Base-by-base conservation (phyloP, 2,113 vertebrate species). In the Onychostoma macrolepis region DNA sequence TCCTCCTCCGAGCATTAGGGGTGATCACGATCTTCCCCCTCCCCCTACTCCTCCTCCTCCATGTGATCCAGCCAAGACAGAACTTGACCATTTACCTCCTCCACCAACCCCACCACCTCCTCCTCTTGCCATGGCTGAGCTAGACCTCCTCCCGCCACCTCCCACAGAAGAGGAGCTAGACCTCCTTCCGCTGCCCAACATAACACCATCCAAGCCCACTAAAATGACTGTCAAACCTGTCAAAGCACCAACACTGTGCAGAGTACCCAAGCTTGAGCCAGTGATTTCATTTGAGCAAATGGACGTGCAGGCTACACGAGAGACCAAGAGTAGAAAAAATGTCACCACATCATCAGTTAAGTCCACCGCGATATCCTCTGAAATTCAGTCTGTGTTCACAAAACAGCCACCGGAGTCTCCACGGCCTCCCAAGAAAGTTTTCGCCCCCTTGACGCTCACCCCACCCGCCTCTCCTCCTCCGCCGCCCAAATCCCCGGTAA, bases 1-100 rank as follows among this genome's bases (percentile, higher is more conserved):
- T 53, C 76, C 81, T 69, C 87, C 90, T 50, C 86, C 91, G 48
- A 50, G 90, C 84, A 89, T 91, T 36, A 92, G 86, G 45, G 78
- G 85, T 77, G 96, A 97, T 36, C 78, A 81, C 67, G 96, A 97
- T 72, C 92, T 93, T 89, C 95, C 94, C 89, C 94, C 94, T 87
- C 94, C 94, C 65, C 94, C 92, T 83, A 95, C 95, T 87, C 96
- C 93, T 84, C 94, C 96, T 80, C 88, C 96, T 80, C 88, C 93
- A 84, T 67, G 48, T 48, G 90, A 91, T 65, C 43, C 75, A 26
- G 89, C 91, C 83, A 94, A 90, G 87, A 69, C 82, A 71, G 95
- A 96, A 80, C 91, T 84, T 77, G 95, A 96, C 56, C 90, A 88
- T 84, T 92, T 94, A 4, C 84, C 92, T 19, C 30, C 83, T 61